Evolutionary conservation across 2,888 invertebrate genomes (phyloP), one percentile per base, ranked within the genome.

Genomic region (Aelia acuminata): DNA sequence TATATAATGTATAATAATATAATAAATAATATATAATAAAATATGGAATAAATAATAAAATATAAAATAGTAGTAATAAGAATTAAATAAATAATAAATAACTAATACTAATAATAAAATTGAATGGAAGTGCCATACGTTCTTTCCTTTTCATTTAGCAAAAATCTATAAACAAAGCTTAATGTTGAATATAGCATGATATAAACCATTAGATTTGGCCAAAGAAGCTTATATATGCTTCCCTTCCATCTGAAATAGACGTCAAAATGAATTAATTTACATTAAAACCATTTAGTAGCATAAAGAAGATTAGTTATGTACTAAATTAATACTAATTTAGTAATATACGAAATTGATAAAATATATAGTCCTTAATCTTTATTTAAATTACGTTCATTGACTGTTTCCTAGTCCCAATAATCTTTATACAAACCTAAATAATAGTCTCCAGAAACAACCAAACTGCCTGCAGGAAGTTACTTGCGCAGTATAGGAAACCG

Each of bases 171-270:
- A 8, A 91, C 89, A 39, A 92, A 86, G 87, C 92, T 93, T 53
- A 93, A 91, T 1, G 90, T 84, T 75, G 92, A 91, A 90, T 93
- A 93, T 53, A 92, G 87, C 1, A 91, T 48, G n/a, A 91, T 89
- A 90, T 92, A 93, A 31, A 93, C 90, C 2, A 92, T 75, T 43
- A 93, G 91, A 89, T 93, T 93, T 47, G 92, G 92, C 92, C 92
- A 93, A 87, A 93, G 91, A 35, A 93, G 91, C 90, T 93, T 93
- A 91, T 93, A 93, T 31, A 93, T 92, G 89, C 93, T 93, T 18
- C 93, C 93, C 88, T 91, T 91, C 93, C 93, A 93, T 87, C 92
- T 92, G 90, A 89, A 90, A 90, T 84, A 50, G 22, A 70, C 0
- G 5, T 26, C 8, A 70, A 15, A 35, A 35, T 20, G 18, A 1